phyloP scores from a whole-genome alignment of 23 tunicate species.

The Clavelina lepadiformis region DNA sequence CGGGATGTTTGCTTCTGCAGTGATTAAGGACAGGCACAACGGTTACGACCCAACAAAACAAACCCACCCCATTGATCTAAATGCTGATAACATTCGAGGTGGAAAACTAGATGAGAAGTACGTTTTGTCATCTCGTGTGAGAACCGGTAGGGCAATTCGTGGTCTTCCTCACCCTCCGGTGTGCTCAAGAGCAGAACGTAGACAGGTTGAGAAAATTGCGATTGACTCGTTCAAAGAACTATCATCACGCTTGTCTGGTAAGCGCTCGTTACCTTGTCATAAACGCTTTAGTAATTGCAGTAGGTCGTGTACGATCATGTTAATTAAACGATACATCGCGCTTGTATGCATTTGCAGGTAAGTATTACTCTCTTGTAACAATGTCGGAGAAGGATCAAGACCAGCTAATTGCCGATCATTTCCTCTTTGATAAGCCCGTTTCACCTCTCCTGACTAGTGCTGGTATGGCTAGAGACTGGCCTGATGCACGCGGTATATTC shows the following conservation, averaged over 20 bases:
- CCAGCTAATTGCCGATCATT: conserved; percentile 78
- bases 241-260: conserved; percentile 19
- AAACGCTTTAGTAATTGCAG: too few species aligned
- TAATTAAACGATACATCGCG: too few species aligned
- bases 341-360: conserved; percentile 89
- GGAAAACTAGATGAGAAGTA: conserved; percentile 90
- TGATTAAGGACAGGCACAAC: conserved; percentile 40
- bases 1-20: too few species aligned
- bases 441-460: conserved; percentile 93
- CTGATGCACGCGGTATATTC: conserved; percentile 98
- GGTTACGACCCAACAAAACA: conserved; percentile 28
- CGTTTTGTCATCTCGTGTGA: conserved; percentile 90
- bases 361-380: conserved; percentile 71
- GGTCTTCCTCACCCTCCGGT: conserved; percentile 84
- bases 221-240: conserved; percentile 12
- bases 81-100: conserved; percentile 24
- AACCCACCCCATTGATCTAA: not conserved
- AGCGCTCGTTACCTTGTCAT: too few species aligned
- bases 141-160: conserved; percentile 95
- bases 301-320: too few species aligned
- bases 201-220: conserved; percentile 79
- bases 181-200: conserved; percentile 87
- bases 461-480: conserved; percentile 97
- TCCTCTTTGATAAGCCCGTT: conserved; percentile 81
- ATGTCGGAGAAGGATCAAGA: conserved; percentile 92